phyloP scores from a whole-genome alignment of 2,888 invertebrate genomes.

The Lycia hirtaria region DNA sequence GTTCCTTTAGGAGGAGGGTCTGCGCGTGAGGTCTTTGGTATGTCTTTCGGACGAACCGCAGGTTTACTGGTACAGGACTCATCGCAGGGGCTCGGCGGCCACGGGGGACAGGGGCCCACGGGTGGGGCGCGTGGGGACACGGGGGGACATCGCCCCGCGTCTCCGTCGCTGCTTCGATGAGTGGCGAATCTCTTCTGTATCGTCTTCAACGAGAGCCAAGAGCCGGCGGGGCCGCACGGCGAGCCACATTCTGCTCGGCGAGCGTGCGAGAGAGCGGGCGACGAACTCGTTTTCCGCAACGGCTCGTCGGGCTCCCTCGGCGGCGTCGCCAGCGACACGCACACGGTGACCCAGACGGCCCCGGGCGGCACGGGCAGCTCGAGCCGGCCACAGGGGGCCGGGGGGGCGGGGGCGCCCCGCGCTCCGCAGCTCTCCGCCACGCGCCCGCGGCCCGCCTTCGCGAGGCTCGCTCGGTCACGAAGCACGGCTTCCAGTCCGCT shows the following conservation, averaged over 20 bases:
- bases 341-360: constrained; percentile 27
- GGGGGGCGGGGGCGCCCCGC: neutral
- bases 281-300: neutral
- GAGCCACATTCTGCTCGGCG: neutral
- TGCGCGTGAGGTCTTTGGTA: neutral
- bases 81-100: neutral
- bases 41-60: neutral
- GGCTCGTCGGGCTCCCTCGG: constrained; percentile 1
- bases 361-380: constrained; percentile 35
- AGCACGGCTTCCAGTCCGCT: constrained; percentile 18
- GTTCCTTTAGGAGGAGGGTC: neutral
- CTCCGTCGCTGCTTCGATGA: constrained; percentile 5
- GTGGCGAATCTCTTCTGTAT: constrained; percentile 43
- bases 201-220: constrained; percentile 47
- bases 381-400: no score
- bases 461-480: constrained; percentile 37
- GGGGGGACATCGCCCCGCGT: neutral
- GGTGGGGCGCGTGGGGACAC: neutral
- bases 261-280: neutral
- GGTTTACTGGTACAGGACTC: neutral
- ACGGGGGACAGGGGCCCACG: neutral
- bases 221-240: constrained; percentile 15
- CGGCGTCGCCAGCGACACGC: neutral
- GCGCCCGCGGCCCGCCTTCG: constrained; percentile 54
- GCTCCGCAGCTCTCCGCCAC: constrained; percentile 21